Percentiles rank a stretch among this genome's conserved stretches.
Conservation (phyloP, 2,888 invertebrate species). For the Cyaniris semiargus region DNA sequence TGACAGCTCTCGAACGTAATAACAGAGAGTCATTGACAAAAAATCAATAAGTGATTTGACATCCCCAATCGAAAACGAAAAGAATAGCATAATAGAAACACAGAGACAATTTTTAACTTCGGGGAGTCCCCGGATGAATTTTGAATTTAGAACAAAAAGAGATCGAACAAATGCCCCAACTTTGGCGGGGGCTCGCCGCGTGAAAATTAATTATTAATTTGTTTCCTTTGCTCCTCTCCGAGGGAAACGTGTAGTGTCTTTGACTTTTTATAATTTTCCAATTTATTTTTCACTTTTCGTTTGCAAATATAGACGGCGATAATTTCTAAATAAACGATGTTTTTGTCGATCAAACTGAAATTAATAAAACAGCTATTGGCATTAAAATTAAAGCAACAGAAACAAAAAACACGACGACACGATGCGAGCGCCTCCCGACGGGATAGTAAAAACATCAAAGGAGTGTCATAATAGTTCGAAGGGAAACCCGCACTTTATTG, state of each 20-base stretch:
- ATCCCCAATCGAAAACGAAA: constrained; percentile 43
- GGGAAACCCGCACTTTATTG: constrained; percentile 62
- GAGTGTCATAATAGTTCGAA: constrained; percentile 55
- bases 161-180: constrained; percentile 64
- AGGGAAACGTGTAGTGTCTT: constrained; percentile 60
- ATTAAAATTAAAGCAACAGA: constrained; percentile 21
- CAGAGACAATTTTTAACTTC: constrained; percentile 67
- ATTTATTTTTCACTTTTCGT: constrained; percentile 62
- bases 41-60: constrained; percentile 40
- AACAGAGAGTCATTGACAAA: constrained; percentile 47
- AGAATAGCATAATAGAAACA: constrained; percentile 49
- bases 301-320: not conserved
- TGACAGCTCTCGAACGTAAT: constrained; percentile 32
- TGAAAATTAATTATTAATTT: constrained; percentile 78
- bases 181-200: constrained; percentile 61
- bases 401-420: constrained; percentile 22
- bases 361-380: not conserved
- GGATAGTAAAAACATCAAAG: constrained; percentile 66
- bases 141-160: constrained; percentile 71
- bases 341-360: constrained; percentile 5
- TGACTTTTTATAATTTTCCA: constrained; percentile 54
- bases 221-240: constrained; percentile 65
- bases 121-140: constrained; percentile 63
- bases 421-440: constrained; percentile 48
- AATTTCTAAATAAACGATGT: not conserved